Base-by-base conservation (phyloP, 2,113 vertebrate species). In the Lonchura striata region DNA sequence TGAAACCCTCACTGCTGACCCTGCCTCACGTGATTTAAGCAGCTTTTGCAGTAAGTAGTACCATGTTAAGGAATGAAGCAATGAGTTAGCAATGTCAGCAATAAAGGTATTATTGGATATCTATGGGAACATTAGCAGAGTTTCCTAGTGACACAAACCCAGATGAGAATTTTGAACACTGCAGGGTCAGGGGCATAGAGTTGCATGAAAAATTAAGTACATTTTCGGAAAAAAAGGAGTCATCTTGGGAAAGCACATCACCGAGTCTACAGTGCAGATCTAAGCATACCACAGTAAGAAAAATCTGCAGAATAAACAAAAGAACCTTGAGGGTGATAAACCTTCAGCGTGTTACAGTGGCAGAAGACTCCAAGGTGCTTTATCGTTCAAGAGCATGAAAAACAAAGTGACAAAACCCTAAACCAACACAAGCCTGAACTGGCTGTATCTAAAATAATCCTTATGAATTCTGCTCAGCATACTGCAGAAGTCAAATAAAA, bases 331-430 rank as follows among this genome's bases (percentile, higher is more conserved):
- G 11, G 18, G 19, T 85, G 16, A 76, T 21, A 61, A 82, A 49
- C 18, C 28, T 66, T 52, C 37, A 74, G n/a, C 0, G 0, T 31
- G 30, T 57, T 75, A 69, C 25, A 71, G 30, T 13, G 10, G 52
- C 1, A 4, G 39, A 69, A 78, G 25, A 68, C 44, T 8, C 19
- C 0, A 0, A 85, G 18, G 13, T 3, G 1, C 46, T 82, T 44
- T 30, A 70, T 8, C 3, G 53, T 25, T 89, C 44, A 66, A 68
- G 41, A 64, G 8, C 41, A 50, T 2, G 4, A 33, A 60, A 82
- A 76, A 59, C 54, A 18, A 44, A 85, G 49, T 27, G n/a, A 35
- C 7, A 63, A 89, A 69, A 14, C 27, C 10, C 17, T 69, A 75
- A 66, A 25, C 24, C 19, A 80, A 57, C 11, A 63, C 9, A 64